Base-by-base conservation (phyloP, 1,140 invertebrate genomes). In the Harlomillsia oculata region DNA sequence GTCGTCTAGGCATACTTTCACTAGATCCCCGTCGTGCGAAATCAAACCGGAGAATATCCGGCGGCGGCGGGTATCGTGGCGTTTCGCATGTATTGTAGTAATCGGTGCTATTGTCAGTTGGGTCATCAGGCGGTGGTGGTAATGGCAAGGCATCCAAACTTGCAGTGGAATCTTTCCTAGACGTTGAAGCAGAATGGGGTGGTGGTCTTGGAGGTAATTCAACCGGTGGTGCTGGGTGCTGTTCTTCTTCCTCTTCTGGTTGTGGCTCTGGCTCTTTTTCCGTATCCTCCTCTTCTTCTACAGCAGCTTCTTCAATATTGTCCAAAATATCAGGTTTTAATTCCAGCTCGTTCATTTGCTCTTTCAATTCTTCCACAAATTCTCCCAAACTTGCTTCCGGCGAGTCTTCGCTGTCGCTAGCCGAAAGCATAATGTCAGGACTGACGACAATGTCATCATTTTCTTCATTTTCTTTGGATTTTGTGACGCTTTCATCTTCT, bases 21-120 rank as follows among this genome's bases (percentile, higher is more conserved):
- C 37, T 36, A 4, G 54, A 62, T 13, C 43, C 50, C 4, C 54
- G 49, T 14, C 50, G 60, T 25, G 49, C 50, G 26, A 49, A 48
- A 29, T 53, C 48, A 53, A 58, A 58, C 29, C 32, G 55, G 16
- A 57, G 46, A 9, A 53, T 44, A 34, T 55, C 59, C 2, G 53
- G 46, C 28, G 62, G 62, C 2, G 55, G 54, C 9, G 62, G 62
- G 37, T 64, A 64, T 11, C 57, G 29, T 4, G 62, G 62, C 6
- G 62, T 64, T 21, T 59, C 57, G 39, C 56, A 60, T 14, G 60
- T 59, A 23, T 60, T 54, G 26, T 64, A 52, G 16, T 30, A 16
- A 13, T 60, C 58, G 13, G 36, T n/a, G n/a, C n/a, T n/a, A n/a
- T n/a, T n/a, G n/a, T n/a, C n/a, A n/a, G n/a, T n/a, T n/a, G n/a